A percentile compares a stretch with the other conserved stretches of the same genome.
Conservation (phyloP, 2,113 vertebrate species). For the Saguinus imperator region DNA sequence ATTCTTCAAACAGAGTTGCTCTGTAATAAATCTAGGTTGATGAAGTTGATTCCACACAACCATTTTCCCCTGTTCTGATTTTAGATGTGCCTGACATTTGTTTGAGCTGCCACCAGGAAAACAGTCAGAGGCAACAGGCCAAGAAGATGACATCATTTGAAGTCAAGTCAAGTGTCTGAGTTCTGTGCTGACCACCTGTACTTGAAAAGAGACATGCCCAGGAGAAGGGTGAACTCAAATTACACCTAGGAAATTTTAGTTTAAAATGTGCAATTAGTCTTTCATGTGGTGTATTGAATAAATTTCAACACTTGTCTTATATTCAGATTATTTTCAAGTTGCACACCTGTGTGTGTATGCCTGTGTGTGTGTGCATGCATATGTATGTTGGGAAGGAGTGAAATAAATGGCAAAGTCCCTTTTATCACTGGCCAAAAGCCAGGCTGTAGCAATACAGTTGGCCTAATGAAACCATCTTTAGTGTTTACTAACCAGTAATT, state of each 20-base stretch:
- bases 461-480: neutral
- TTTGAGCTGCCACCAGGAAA: slow-evolving; percentile 32
- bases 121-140: neutral
- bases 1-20: neutral
- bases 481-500: slow-evolving; percentile 1
- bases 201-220: neutral
- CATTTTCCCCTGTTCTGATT: neutral
- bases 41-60: neutral
- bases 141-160: slow-evolving; percentile 59
- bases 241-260: neutral
- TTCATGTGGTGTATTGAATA: neutral
- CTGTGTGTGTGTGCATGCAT: neutral
- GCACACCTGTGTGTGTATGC: no score
- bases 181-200: neutral
- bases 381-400: neutral
- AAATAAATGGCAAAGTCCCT: neutral
- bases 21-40: neutral
- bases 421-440: slow-evolving; percentile 11
- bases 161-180: neutral
- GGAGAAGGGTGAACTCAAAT: neutral
- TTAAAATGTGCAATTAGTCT: slow-evolving; percentile 9
- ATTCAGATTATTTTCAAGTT: neutral
- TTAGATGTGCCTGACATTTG: slow-evolving; percentile 28
- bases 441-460: neutral
- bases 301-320: neutral